These are phyloP conservation scores for Amphiura filiformis DNA, from an alignment of 35 echinoderm and acorn worm species.

Conservation along the genomic window DNA sequence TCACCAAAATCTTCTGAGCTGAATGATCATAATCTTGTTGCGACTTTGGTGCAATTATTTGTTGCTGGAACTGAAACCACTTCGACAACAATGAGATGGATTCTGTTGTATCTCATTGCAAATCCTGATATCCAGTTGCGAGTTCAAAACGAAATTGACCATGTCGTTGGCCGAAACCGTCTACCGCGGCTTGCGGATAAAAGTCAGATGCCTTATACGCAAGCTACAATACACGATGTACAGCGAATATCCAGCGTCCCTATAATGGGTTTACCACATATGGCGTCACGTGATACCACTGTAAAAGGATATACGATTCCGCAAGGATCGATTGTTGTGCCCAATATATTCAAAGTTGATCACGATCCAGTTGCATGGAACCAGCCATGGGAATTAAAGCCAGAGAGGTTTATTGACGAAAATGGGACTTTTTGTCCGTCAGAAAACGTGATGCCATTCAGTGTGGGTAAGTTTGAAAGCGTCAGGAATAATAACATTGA, in stretches of 20 bases:
- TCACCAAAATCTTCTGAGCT: no score
- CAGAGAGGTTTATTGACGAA: slow-evolving; percentile 43
- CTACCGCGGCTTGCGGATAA: neutral
- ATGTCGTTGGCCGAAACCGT: slow-evolving; percentile 18
- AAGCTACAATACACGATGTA: slow-evolving; percentile 32
- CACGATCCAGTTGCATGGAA: slow-evolving; percentile 20
- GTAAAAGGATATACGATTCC: slow-evolving; percentile 31
- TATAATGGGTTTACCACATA: slow-evolving; percentile 10
- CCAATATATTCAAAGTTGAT: slow-evolving; percentile 10
- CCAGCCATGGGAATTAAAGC: slow-evolving; percentile 27
- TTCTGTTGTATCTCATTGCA: slow-evolving; percentile 8
- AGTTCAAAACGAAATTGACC: slow-evolving; percentile 44
- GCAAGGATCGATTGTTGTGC: slow-evolving; percentile 31
- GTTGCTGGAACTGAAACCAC: slow-evolving; percentile 47
- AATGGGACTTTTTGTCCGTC: slow-evolving; percentile 14
- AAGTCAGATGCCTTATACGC: slow-evolving; percentile 30
- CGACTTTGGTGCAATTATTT: neutral
- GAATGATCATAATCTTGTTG: no score
- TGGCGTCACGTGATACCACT: neutral
- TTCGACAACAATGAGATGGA: neutral
- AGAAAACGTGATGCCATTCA: slow-evolving; percentile 46
- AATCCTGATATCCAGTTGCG: slow-evolving; percentile 18
- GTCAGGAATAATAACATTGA: neutral
- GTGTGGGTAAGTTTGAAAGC: slow-evolving; percentile 59
- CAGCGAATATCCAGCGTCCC: slow-evolving; percentile 2